Evolutionary conservation across 2,888 invertebrate species (phyloP).

Genomic region (Auanema sp.): DNA sequence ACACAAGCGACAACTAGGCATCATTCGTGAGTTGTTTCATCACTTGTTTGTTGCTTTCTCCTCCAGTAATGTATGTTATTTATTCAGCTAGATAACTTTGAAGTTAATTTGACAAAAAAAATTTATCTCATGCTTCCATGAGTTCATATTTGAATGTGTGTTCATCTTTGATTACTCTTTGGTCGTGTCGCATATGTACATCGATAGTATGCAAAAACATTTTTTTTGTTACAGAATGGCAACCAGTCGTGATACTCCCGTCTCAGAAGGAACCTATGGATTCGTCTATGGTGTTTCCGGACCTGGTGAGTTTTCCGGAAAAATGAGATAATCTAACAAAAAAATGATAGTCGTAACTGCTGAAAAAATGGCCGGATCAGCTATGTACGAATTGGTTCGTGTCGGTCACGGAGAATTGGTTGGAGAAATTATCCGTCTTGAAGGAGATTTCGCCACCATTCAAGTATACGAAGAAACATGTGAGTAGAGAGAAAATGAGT

Average conservation of each 20-base stretch:
- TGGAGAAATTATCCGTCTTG: slow-evolving; percentile 98
- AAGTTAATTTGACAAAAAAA: neutral
- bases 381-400: slow-evolving; percentile 97
- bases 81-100: too few species aligned
- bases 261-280: slow-evolving; percentile 73
- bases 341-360: slow-evolving; percentile 86
- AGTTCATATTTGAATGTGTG: neutral
- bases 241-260: slow-evolving; percentile 17
- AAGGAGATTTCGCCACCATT: slow-evolving; percentile 99
- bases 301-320: slow-evolving; percentile 74
- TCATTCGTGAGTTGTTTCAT: too few species aligned
- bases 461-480: slow-evolving; percentile 79
- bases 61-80: too few species aligned
- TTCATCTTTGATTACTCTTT: too few species aligned
- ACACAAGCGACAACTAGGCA: too few species aligned
- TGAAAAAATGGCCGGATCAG: slow-evolving; percentile 94
- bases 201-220: too few species aligned
- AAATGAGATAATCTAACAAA: slow-evolving; percentile 9
- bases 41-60: too few species aligned
- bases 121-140: neutral
- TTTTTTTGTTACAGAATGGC: slow-evolving; percentile 9
- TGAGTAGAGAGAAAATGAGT: slow-evolving; percentile 53
- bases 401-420: slow-evolving; percentile 97
- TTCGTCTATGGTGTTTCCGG: slow-evolving; percentile 97
- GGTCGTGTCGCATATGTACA: too few species aligned